Conservation (phyloP, 1,140 invertebrate species). For the Drosophila novamexicana region DNA sequence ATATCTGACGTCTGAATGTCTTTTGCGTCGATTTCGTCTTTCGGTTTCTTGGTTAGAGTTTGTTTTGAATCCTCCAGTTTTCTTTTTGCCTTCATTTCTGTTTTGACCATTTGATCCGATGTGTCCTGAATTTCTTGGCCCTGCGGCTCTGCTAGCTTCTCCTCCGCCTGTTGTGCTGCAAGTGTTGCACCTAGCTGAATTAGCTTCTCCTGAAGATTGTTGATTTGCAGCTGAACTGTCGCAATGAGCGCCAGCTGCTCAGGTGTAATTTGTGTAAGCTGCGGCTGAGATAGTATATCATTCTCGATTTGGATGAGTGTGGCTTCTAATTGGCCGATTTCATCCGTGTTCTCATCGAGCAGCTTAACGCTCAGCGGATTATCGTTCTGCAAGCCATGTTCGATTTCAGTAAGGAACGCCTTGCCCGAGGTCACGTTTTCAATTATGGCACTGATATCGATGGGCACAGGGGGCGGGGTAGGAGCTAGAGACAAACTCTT, state of each 20-base stretch:
- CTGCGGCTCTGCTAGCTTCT: background rate
- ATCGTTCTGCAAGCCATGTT: slow-evolving; percentile 59
- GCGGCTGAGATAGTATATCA: slow-evolving; percentile 62
- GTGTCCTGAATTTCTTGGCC: background rate
- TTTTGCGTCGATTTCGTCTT: slow-evolving; percentile 28
- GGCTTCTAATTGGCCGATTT: slow-evolving; percentile 56
- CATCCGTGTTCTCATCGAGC: slow-evolving; percentile 57
- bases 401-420: slow-evolving; percentile 62
- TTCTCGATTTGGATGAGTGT: slow-evolving; percentile 62
- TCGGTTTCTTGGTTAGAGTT: slow-evolving; percentile 34
- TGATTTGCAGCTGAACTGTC: slow-evolving; percentile 56
- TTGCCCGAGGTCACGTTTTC: slow-evolving; percentile 67
- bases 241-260: slow-evolving; percentile 57
- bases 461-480: slow-evolving; percentile 13
- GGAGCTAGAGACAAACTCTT: slow-evolving; percentile 36
- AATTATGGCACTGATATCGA: slow-evolving; percentile 59
- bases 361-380: slow-evolving; percentile 52
- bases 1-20: slow-evolving; percentile 8
- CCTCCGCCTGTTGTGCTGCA: slow-evolving; percentile 4
- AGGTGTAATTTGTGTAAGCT: slow-evolving; percentile 52
- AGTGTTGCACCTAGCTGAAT: slow-evolving; percentile 34
- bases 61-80: slow-evolving; percentile 15
- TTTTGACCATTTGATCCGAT: background rate
- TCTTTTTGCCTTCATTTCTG: slow-evolving; percentile 36
- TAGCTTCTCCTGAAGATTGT: slow-evolving; percentile 53